Base-by-base conservation (phyloP, 2,113 vertebrate species). In the Brachypteracias leptosomus region DNA sequence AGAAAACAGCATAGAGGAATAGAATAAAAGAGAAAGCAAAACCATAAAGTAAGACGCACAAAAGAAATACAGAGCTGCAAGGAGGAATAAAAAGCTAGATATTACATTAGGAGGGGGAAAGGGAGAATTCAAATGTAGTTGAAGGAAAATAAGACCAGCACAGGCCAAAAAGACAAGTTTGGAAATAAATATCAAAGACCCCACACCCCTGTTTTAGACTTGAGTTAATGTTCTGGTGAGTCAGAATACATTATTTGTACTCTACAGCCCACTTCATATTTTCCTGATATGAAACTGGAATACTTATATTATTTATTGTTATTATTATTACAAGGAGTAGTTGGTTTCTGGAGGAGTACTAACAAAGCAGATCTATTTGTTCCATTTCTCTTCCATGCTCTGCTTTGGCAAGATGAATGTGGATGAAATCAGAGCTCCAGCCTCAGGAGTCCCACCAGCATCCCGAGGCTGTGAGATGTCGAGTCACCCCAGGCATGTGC, bases 391-490 rank as follows among this genome's bases (percentile, higher is more conserved):
- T 58, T 76, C 51, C 4, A 2, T 42, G 40, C 46, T 66, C 17
- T 58, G 36, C 26, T 76, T 47, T 33, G 78, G 62, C 35, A 36
- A 66, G 49, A 36, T 4, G 70, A 44, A 15, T 3, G 40, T 42
- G 46, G 54, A 52, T 46, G 24, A 13, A 38, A 31, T 2, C 70
- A 36, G 68, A 35, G 72, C 61, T 68, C 65, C 29, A 31, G 3
- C 21, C 46, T 54, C 59, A n/a, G 71, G 24, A 59, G 20, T 38
- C 47, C 5, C 76, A 58, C 3, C 38, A 29, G 72, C 74, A 35
- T 9, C 3, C 0, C 2, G 33, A 66, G 58, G 21, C 65, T 57
- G 80, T 0, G 13, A 49, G 49, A 11, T 15, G 25, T 10, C 6
- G 11, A n/a, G 57, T 26, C 51, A 25, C 47, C 55, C 31, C 71